Evolutionary conservation across 1,140 invertebrate species (phyloP).

Genomic region (Aphidius ervi): DNA sequence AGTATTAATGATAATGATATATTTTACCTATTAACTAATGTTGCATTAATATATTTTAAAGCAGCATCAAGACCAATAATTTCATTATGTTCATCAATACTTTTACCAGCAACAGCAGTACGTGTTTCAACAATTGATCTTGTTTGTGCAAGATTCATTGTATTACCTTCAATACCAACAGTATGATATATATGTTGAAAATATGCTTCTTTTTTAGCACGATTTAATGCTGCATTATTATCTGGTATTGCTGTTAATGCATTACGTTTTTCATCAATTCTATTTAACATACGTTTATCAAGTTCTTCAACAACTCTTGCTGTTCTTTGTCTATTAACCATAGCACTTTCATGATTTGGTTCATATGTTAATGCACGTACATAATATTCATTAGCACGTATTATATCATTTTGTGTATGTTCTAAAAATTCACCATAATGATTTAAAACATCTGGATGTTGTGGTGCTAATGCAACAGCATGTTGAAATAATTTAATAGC

Average conservation of each 20-base stretch:
- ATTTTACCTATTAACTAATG: conserved; percentile 66
- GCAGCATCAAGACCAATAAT: conserved; percentile 91
- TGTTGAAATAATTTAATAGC: conserved; percentile 86
- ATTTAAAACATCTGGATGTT: conserved; percentile 87
- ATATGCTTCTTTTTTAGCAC: conserved; percentile 91
- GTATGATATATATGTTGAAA: conserved; percentile 85
- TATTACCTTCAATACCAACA: conserved; percentile 96
- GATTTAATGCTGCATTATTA: conserved; percentile 69
- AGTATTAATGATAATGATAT: neutral
- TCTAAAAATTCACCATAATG: conserved; percentile 93
- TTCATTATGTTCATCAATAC: conserved; percentile 95
- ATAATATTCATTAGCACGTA: conserved; percentile 81
- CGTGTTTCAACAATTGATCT: conserved; percentile 89
- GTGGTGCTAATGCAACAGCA: conserved; percentile 82
- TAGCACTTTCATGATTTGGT: conserved; percentile 76
- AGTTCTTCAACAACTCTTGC: conserved; percentile 85
- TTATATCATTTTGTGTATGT: conserved; percentile 76
- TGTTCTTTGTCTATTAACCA: conserved; percentile 79
- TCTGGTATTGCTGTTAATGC: conserved; percentile 77
- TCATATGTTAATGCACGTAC: conserved; percentile 73
- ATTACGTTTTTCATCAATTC: conserved; percentile 84
- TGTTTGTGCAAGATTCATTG: conserved; percentile 91
- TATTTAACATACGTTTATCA: conserved; percentile 72
- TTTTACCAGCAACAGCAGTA: conserved; percentile 89
- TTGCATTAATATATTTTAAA: conserved; percentile 93